phyloP scores from a whole-genome alignment of 2,113 vertebrate species.

The Indri indri region DNA sequence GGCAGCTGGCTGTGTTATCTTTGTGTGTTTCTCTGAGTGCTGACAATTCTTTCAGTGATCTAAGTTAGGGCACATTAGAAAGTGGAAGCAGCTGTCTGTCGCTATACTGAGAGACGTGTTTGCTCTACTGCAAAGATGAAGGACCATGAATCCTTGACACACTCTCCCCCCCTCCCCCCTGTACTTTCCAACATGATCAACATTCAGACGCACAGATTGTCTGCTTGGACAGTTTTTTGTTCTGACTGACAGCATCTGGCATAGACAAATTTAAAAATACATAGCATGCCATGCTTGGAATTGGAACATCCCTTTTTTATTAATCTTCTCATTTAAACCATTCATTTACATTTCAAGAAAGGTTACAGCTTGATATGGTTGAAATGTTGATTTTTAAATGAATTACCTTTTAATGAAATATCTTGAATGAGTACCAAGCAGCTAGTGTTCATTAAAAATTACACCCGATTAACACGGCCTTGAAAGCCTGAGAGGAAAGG shows the following conservation, averaged over 20 bases:
- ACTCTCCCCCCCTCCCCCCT: conserved; percentile 88
- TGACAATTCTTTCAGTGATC: conserved; percentile 99
- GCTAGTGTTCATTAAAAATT: conserved; percentile 86
- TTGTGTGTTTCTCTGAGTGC: conserved; percentile 96
- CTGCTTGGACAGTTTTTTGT: conserved; percentile 94
- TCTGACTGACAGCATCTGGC: conserved; percentile 98
- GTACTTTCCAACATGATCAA: conserved; percentile 93
- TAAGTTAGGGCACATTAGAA: conserved; percentile 99
- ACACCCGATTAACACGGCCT: conserved; percentile 85
- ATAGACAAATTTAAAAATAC: conserved; percentile 93
- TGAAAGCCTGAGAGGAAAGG: conserved; percentile 79
- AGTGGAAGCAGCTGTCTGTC: conserved; percentile 99
- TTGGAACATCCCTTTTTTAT: conserved; percentile 89
- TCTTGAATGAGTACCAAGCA: conserved; percentile 85
- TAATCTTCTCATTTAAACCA: conserved; percentile 89
- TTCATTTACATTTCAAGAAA: conserved; percentile 90
- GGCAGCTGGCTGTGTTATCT: conserved; percentile 99
- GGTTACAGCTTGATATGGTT: conserved; percentile 86
- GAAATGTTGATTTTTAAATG: conserved; percentile 87
- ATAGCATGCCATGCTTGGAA: conserved; percentile 89
- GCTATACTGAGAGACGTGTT: conserved; percentile 98
- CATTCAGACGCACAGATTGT: conserved; percentile 99
- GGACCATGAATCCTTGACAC: conserved; percentile 99
- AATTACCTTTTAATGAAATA: conserved; percentile 88
- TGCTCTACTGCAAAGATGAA: conserved; percentile 99